phyloP scores from a whole-genome alignment of 2,797 vertebrate genomes.

The Catamblyrhynchus diadema region DNA sequence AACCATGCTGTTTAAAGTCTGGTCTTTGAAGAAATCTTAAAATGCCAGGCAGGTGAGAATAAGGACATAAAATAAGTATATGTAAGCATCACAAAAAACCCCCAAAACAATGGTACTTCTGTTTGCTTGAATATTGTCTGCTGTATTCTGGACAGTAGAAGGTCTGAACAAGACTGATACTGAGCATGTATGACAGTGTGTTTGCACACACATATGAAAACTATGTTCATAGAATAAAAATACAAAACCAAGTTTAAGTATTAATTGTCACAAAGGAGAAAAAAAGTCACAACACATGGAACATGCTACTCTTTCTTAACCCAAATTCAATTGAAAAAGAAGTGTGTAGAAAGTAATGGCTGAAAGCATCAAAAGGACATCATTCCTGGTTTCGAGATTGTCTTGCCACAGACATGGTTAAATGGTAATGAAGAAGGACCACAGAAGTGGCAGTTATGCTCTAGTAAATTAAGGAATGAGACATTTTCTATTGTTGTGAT shows the following conservation, averaged over 20 bases:
- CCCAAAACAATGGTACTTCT: not conserved
- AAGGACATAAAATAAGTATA: not conserved
- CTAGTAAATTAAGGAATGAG: not conserved
- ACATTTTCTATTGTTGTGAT: not conserved
- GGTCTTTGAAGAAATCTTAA: not conserved
- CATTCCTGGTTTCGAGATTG: not conserved
- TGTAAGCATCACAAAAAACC: not conserved
- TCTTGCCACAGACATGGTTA: not conserved
- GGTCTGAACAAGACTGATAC: not conserved
- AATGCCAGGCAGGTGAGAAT: not conserved
- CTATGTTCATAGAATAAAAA: not conserved
- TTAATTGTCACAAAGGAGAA: not conserved
- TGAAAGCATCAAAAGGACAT: not conserved
- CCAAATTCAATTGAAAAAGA: not conserved
- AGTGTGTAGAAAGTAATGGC: not conserved
- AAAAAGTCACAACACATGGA: not conserved
- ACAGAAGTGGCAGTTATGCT: not conserved
- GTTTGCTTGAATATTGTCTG: not conserved
- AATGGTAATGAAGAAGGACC: not conserved
- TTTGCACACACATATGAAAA: not conserved
- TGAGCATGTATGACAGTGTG: too few species aligned
- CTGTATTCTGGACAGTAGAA: not conserved
- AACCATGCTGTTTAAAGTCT: not conserved
- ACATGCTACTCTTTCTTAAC: not conserved
- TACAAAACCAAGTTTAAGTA: not conserved